Percentiles rank a stretch among this genome's conserved stretches.
These are phyloP conservation scores for Acrocephalus kingi DNA, from an alignment of 2,113 vertebrate genomes.

Conservation along the genomic window DNA sequence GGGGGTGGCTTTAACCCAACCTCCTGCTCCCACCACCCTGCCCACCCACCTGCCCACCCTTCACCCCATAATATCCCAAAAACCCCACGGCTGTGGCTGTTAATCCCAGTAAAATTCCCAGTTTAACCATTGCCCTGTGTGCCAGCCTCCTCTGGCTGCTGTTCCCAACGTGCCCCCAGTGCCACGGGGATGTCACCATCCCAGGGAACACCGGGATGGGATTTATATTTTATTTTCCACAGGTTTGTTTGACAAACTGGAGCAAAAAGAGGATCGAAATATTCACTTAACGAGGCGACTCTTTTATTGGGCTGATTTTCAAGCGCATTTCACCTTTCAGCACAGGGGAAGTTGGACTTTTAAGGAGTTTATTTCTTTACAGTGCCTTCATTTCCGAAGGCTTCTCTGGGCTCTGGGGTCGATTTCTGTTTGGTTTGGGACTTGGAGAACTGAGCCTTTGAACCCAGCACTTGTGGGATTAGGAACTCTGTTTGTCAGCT, in stretches of 20 bases:
- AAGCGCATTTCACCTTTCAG: constrained; percentile 6
- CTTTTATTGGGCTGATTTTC: constrained; percentile 51
- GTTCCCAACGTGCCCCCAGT: background rate
- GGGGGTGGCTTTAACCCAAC: background rate
- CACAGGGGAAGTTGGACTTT: constrained; percentile 48
- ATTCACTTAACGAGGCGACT: background rate
- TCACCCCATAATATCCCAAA: fast-evolving
- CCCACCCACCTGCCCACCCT: background rate
- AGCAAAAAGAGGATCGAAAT: background rate
- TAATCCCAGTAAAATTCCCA: background rate
- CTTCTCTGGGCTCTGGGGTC: constrained; percentile 33
- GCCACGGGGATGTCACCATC: background rate
- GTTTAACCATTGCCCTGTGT: fast-evolving
- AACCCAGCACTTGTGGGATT: background rate
- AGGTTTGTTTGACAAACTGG: background rate
- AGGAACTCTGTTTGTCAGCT: constrained; percentile 5
- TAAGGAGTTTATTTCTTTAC: constrained; percentile 63
- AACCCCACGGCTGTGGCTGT: fast-evolving
- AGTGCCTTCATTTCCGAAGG: constrained; percentile 62
- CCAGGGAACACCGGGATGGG: fast-evolving
- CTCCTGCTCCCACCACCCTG: background rate
- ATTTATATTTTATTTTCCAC: background rate
- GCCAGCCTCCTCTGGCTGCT: background rate
- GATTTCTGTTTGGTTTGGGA: constrained; percentile 70
- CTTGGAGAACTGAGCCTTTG: constrained; percentile 27